phyloP scores from a whole-genome alignment of 2,113 vertebrate species.

The Chiloscyllium plagiosum region DNA sequence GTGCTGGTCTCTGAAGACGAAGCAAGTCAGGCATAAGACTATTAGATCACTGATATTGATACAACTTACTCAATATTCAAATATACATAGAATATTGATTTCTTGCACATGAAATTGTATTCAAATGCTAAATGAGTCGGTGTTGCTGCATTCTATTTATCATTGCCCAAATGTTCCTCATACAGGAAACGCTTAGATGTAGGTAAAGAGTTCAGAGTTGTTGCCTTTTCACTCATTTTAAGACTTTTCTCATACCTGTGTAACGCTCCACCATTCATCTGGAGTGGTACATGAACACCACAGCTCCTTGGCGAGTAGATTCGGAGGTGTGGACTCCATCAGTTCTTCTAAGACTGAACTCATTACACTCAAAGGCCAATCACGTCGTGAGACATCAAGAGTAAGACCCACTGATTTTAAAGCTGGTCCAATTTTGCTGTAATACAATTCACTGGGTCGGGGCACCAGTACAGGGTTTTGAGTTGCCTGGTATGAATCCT shows the following conservation, averaged over 20 bases:
- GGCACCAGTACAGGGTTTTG: conserved; percentile 86
- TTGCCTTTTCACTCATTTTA: background rate
- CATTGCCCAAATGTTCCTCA: background rate
- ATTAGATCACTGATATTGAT: background rate
- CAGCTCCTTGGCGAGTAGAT: conserved; percentile 89
- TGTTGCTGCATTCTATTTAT: background rate
- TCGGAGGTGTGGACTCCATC: conserved; percentile 92
- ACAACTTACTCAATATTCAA: background rate
- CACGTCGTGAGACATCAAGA: conserved; percentile 84
- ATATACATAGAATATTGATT: background rate
- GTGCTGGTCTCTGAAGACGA: background rate
- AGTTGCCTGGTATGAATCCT: conserved; percentile 83
- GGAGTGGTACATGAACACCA: conserved; percentile 96
- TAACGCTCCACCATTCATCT: conserved; percentile 96
- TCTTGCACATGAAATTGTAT: background rate
- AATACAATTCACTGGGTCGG: conserved; percentile 94
- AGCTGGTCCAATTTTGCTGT: conserved; percentile 91
- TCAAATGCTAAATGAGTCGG: background rate
- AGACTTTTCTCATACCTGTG: conserved; percentile 67
- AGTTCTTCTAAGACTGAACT: conserved; percentile 88
- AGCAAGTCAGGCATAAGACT: background rate
- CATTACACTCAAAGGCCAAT: conserved; percentile 94
- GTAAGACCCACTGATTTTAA: conserved; percentile 86
- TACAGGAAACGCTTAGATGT: background rate
- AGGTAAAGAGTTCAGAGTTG: background rate